Conservation (phyloP, 92 coral and sea anemone genomes). For the Epizoanthus scotinus region DNA sequence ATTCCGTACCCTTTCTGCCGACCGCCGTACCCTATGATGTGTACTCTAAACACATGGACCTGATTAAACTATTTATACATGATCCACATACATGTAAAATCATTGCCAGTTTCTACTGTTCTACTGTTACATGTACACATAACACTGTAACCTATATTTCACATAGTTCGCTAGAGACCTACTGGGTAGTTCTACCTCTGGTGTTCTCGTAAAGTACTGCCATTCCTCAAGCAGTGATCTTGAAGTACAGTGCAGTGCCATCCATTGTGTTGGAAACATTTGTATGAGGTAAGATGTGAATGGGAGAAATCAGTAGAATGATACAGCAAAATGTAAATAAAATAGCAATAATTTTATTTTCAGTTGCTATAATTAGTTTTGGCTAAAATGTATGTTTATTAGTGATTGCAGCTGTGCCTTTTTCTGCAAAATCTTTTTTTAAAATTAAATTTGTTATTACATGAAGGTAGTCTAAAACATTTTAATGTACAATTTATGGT, state of each 20-base stretch:
- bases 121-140: neutral
- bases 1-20: slow-evolving; percentile 10
- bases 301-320: no score
- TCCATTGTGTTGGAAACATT: slow-evolving; percentile 80
- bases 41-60: neutral
- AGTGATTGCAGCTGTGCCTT: no score
- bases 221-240: slow-evolving; percentile 54
- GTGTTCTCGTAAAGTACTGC: slow-evolving; percentile 65
- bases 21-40: neutral
- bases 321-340: no score
- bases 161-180: slow-evolving; percentile 68
- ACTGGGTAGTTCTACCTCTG: slow-evolving; percentile 64
- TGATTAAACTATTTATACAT: neutral
- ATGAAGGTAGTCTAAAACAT: no score
- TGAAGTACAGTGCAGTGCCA: slow-evolving; percentile 70
- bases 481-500: no score
- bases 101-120: neutral
- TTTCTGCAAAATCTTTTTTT: no score
- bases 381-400: no score
- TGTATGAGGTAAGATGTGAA: slow-evolving; percentile 60
- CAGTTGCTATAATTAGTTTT: no score
- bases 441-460: no score
- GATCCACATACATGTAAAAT: neutral
- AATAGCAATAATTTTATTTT: no score
- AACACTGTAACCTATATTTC: neutral